Conservation (phyloP, 2,797 vertebrate species). For the Sardinella longiceps region DNA sequence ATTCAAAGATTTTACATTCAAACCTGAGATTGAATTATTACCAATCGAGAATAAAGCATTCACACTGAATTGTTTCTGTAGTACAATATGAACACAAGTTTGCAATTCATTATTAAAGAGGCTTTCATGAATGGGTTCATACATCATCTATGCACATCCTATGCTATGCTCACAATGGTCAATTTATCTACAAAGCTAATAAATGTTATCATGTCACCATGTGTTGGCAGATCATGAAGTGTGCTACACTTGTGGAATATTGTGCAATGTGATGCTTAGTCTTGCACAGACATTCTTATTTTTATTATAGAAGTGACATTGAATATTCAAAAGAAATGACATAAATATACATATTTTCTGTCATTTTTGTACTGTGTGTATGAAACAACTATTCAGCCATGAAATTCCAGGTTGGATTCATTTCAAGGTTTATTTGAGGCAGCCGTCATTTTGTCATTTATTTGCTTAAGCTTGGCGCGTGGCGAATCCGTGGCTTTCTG, state of each 20-base stretch:
- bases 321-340: conserved; percentile 1
- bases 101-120: too few relatives aligned
- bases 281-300: background rate
- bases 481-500: background rate
- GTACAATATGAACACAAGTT: too few relatives aligned
- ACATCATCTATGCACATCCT: background rate
- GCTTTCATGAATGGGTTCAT: background rate
- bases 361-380: background rate
- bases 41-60: background rate
- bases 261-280: background rate
- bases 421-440: background rate
- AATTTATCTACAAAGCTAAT: background rate
- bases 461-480: background rate
- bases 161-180: too few relatives aligned
- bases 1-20: background rate
- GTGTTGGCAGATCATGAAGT: background rate
- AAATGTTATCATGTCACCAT: background rate
- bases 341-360: background rate
- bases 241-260: background rate
- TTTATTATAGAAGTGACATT: background rate
- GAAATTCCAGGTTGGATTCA: background rate
- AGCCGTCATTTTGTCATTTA: background rate
- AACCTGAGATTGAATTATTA: background rate
- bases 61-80: background rate
- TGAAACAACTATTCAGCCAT: background rate